Evolutionary conservation across 1,140 invertebrate genomes (phyloP).

Genomic region (Wiebesia pumilae): DNA sequence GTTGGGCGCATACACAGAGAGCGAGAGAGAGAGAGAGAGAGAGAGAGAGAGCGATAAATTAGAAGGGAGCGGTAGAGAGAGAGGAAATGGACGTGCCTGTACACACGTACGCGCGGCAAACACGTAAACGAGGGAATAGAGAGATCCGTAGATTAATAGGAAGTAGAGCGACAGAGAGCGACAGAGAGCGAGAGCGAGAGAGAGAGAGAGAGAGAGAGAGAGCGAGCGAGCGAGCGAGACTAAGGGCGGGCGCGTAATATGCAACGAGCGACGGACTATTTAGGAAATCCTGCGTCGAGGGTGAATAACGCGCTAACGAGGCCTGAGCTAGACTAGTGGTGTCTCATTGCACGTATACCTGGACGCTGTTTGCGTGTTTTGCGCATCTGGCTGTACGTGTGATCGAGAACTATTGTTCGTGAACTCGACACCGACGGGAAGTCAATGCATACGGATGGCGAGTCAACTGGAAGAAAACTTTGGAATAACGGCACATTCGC

Average conservation of each 20-base stretch:
- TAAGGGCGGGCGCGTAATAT: conserved; percentile 5
- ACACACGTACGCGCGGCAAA: not conserved
- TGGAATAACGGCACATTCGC: not conserved
- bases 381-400: not conserved
- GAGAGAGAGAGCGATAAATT: too few species aligned
- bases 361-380: not conserved
- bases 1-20: too few species aligned
- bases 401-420: not conserved
- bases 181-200: not conserved
- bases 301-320: conserved; percentile 64
- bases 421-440: not conserved
- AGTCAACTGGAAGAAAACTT: not conserved
- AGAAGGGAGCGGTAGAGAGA: not conserved
- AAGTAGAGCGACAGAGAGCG: too few species aligned
- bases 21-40: too few species aligned
- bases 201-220: not conserved
- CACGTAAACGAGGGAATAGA: conserved; percentile 1
- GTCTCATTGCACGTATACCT: not conserved
- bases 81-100: not conserved
- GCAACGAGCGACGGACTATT: conserved; percentile 40
- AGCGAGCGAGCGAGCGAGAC: not conserved
- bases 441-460: not conserved
- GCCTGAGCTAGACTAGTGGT: conserved; percentile 41
- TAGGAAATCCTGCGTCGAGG: conserved; percentile 58
- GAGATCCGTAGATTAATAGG: conserved; percentile 39